Percentiles rank a stretch among this genome's conserved stretches.
These are phyloP conservation scores for Oscheius sp. DNA, from an alignment of 1,140 invertebrate species.

Conservation along the genomic window DNA sequence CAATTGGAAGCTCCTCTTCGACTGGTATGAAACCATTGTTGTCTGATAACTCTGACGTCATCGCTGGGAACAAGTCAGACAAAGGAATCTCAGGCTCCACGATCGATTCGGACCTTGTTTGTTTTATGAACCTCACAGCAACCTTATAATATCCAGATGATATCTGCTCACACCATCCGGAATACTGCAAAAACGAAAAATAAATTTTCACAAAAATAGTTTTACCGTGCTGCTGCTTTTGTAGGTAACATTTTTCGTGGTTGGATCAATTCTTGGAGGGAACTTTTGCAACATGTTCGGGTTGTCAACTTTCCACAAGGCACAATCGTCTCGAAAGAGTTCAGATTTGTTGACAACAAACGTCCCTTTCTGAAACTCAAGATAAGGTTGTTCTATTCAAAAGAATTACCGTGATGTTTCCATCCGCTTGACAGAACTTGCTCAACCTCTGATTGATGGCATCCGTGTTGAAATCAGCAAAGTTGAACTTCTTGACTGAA, in stretches of 20 bases:
- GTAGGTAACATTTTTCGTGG: constrained; percentile 24
- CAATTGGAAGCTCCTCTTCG: constrained; percentile 7
- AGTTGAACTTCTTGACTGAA: neutral
- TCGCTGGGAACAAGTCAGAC: constrained; percentile 38
- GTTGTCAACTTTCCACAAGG: constrained; percentile 47
- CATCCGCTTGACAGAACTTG: constrained; percentile 33
- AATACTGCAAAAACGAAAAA: constrained; percentile 38
- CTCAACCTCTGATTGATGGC: constrained; percentile 15
- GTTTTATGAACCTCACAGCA: constrained; percentile 35
- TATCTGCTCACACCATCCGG: constrained; percentile 48
- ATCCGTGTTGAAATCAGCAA: constrained; percentile 8
- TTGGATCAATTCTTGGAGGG: constrained; percentile 12
- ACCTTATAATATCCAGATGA: constrained; percentile 34
- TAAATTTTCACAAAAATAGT: neutral
- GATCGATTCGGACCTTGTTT: constrained; percentile 40
- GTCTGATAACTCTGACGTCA: constrained; percentile 20
- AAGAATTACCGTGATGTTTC: constrained; percentile 30
- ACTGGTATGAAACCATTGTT: neutral
- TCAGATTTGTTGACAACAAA: constrained; percentile 45
- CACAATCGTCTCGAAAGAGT: constrained; percentile 39
- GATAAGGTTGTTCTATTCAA: neutral
- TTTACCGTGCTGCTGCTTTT: constrained; percentile 43
- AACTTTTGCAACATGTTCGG: constrained; percentile 48
- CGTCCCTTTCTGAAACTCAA: constrained; percentile 40
- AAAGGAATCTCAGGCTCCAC: constrained; percentile 43